Conservation (phyloP, 2,888 invertebrate genomes). For the Criorhina ranunculi region DNA sequence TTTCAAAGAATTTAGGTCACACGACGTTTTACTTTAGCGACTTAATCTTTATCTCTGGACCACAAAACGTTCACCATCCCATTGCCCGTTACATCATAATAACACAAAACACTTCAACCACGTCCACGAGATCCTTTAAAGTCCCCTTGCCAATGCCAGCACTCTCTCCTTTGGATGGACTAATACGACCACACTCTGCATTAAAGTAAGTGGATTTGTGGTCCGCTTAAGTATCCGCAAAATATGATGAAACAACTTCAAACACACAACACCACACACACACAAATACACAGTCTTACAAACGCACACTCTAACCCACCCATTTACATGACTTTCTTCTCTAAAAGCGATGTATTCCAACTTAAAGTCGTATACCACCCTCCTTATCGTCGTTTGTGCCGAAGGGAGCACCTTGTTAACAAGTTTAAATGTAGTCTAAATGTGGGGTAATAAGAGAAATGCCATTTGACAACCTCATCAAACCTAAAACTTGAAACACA, state of each 20-base stretch:
- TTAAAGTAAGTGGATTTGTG: constrained; percentile 68
- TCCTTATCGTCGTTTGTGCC: too few relatives aligned
- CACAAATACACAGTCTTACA: not conserved
- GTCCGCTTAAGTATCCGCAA: constrained; percentile 42
- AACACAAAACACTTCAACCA: constrained; percentile 12
- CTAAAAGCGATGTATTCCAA: too few relatives aligned
- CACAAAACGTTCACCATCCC: not conserved
- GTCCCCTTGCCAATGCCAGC: not conserved
- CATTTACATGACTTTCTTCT: too few relatives aligned
- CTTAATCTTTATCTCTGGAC: constrained; percentile 21
- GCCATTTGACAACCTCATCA: constrained; percentile 64
- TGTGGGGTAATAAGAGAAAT: constrained; percentile 34
- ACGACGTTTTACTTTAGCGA: not conserved
- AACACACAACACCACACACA: constrained; percentile 4
- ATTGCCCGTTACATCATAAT: not conserved
- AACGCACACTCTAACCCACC: too few relatives aligned
- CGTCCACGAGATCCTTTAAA: constrained; percentile 21
- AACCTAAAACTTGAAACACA: constrained; percentile 54
- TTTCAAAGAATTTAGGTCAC: constrained; percentile 28
- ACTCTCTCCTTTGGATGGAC: constrained; percentile 11
- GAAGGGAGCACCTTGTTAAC: constrained; percentile 34
- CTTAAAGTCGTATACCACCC: too few relatives aligned
- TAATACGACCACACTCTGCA: constrained; percentile 61
- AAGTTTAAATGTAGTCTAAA: constrained; percentile 40
- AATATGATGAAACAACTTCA: constrained; percentile 23